phyloP scores from a whole-genome alignment of 2,113 vertebrate species.

The Mastomys coucha region DNA sequence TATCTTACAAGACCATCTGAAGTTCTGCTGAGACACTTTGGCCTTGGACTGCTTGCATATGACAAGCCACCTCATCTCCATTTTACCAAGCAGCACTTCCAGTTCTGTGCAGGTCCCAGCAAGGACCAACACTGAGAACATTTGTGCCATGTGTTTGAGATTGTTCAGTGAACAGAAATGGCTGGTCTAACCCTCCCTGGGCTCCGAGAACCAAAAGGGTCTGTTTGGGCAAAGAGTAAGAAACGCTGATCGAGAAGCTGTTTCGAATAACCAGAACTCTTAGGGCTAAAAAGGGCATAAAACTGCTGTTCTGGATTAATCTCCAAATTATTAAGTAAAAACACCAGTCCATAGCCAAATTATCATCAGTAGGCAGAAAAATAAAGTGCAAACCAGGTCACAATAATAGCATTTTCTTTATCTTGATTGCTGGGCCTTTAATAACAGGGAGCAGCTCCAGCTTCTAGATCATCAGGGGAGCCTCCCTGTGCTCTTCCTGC shows the following conservation, averaged over 20 bases:
- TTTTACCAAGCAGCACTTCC: not conserved
- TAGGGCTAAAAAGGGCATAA: not conserved
- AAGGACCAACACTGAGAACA: not conserved
- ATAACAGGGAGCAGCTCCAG: not conserved
- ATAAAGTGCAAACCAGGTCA: not conserved
- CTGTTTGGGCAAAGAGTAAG: not conserved
- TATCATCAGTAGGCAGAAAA: not conserved
- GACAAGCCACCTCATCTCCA: not conserved
- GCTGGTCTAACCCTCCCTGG: not conserved
- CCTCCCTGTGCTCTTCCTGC: not conserved
- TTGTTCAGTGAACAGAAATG: not conserved
- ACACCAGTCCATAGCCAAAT: not conserved
- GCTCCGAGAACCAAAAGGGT: not conserved
- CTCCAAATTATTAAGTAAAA: slow-evolving; percentile 33
- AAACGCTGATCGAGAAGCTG: not conserved
- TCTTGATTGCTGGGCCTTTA: slow-evolving; percentile 1
- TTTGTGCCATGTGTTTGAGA: too few species aligned
- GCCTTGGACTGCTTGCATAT: not conserved
- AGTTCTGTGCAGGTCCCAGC: not conserved
- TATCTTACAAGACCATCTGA: not conserved
- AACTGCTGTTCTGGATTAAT: not conserved
- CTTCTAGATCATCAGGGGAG: not conserved
- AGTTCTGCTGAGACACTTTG: not conserved
- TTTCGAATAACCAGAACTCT: not conserved
- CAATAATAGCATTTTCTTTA: not conserved